Base-by-base conservation (phyloP, 2,888 invertebrate genomes). In the Eulithis testata region DNA sequence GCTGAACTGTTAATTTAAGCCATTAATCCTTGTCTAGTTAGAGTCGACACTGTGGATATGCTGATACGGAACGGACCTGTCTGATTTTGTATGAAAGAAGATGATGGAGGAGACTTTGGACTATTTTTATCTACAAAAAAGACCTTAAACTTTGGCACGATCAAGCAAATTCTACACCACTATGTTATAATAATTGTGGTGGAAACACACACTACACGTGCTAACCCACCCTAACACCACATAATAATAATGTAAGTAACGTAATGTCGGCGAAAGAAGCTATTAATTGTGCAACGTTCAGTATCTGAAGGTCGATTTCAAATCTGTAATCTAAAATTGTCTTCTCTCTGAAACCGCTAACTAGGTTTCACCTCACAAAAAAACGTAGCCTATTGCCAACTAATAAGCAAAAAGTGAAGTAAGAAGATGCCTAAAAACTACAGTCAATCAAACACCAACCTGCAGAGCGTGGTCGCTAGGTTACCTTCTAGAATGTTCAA, bases 271-370 rank as follows among this genome's bases (percentile, higher is more conserved):
- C 61, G 51, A 65, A 73, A 74, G 69, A 65, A 66, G 72, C 70
- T 58, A 59, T 60, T 56, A 63, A 63, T 82, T 82, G 71, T 71
- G 70, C 69, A 80, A 78, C 52, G 43, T 64, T 62, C 68, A 73
- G 63, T 70, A 66, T 72, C 73, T 72, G 79, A 85, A 84, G 83
- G 83, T 77, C 80, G 82, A 79, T 82, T 83, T 80, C 76, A 73
- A 75, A 73, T 73, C 68, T 73, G 75, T 70, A 66, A 71, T 72
- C 73, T 74, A 64, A 70, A 73, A 75, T 70, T 68, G 47, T 65
- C 71, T 54, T 49, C 37, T 59, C 67, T 60, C 73, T 71, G 74
- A 71, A 76, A 76, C 76, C 74, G 74, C 74, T 73, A 68, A 60
- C 71, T 61, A 71, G 73, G 78, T 79, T 81, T 80, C 79, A 74